Conservation (phyloP, 2,797 vertebrate species). For the Halcyon chelicuti region DNA sequence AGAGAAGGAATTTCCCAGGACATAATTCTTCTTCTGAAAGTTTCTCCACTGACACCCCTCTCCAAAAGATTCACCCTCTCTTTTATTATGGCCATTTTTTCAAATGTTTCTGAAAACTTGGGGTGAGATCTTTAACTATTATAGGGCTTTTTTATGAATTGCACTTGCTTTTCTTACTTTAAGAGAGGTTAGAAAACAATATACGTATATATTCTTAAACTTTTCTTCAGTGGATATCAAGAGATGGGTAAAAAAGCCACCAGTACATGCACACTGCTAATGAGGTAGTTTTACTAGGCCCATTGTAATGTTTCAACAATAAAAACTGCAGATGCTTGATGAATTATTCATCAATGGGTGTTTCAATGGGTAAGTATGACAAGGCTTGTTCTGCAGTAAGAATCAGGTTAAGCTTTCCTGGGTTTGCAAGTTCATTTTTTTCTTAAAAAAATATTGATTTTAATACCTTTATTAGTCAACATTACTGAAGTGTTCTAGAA, state of each 20-base stretch:
- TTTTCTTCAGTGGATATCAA: background rate
- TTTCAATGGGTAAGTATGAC: background rate
- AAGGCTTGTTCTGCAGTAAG: background rate
- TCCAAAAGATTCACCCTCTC: background rate
- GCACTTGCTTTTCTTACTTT: background rate
- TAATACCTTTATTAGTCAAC: background rate
- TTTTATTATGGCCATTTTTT: background rate
- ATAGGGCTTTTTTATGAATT: background rate
- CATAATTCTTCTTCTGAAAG: background rate
- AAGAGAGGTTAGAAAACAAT: background rate
- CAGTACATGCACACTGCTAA: background rate
- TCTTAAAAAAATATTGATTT: background rate
- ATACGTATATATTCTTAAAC: background rate
- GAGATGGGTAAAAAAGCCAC: background rate
- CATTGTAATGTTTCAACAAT: background rate
- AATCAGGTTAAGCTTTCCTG: background rate
- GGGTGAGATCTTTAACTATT: background rate
- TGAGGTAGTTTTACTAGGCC: background rate
- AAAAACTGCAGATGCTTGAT: background rate
- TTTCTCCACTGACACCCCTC: background rate
- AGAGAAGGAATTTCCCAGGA: background rate
- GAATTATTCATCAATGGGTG: background rate
- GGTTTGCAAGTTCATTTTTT: background rate
- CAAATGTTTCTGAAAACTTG: background rate
- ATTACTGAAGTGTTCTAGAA: background rate